Conservation (phyloP, 1,140 invertebrate species). For the Anagrus nilaparvatae region DNA sequence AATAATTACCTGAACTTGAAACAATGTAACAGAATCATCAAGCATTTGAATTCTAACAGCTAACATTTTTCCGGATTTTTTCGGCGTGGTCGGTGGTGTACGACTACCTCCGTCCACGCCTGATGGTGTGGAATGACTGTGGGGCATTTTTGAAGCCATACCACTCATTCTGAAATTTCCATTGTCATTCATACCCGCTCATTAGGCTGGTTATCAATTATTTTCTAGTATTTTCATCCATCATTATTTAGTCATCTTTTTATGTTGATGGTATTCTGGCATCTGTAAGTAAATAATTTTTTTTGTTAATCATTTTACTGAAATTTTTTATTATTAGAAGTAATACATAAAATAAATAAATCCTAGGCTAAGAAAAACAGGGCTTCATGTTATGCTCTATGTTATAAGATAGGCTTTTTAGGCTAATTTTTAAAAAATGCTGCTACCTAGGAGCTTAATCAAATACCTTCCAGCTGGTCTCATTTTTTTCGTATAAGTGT, state of each 20-base stretch:
- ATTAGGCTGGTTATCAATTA: neutral
- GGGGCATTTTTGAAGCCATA: conserved; percentile 52
- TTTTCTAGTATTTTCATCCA: too few relatives aligned
- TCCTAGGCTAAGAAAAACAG: too few relatives aligned
- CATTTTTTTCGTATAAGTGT: too few relatives aligned
- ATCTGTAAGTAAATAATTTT: too few relatives aligned
- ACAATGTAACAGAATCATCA: conserved; percentile 78
- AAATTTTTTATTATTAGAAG: too few relatives aligned
- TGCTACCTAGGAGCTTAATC: too few relatives aligned
- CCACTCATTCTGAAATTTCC: conserved; percentile 29
- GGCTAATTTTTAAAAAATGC: too few relatives aligned
- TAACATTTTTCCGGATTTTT: conserved; percentile 75
- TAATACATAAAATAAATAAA: too few relatives aligned
- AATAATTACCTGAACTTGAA: conserved; percentile 77
- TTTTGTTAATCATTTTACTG: too few relatives aligned
- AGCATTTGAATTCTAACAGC: conserved; percentile 80
- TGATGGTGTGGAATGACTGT: conserved; percentile 71
- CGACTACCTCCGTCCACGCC: conserved; percentile 63
- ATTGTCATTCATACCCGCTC: neutral
- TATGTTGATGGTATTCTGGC: neutral
- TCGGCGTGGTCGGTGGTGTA: conserved; percentile 62
- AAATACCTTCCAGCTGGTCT: too few relatives aligned
- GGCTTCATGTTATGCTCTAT: too few relatives aligned
- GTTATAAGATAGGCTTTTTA: too few relatives aligned
- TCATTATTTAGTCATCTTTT: neutral